Conservation (phyloP, 2,113 vertebrate species). For the Coregonus clupeaformis region DNA sequence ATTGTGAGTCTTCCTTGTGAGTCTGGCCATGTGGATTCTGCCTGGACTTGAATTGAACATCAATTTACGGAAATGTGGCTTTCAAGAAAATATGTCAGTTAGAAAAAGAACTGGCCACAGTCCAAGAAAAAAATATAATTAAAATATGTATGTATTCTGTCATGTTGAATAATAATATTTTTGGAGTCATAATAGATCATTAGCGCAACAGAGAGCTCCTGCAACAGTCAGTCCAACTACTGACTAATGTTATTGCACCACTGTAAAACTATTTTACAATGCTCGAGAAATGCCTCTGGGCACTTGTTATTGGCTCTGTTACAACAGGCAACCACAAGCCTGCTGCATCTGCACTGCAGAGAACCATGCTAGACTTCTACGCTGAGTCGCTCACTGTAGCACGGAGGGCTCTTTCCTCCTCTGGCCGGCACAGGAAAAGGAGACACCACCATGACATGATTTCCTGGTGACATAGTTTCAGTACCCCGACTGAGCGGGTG, state of each 20-base stretch:
- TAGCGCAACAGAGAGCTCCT: too few species aligned
- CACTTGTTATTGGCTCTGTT: conserved; percentile 7
- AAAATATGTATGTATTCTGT: too few species aligned
- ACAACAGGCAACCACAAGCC: conserved; percentile 20
- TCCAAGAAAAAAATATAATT: too few species aligned
- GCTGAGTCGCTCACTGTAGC: not conserved
- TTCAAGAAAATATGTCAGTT: too few species aligned
- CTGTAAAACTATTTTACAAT: not conserved
- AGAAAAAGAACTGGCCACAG: too few species aligned
- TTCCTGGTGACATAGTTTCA: not conserved
- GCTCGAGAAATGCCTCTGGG: not conserved
- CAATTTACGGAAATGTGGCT: too few species aligned
- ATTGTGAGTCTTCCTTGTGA: not conserved
- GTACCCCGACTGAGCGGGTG: not conserved
- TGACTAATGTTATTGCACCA: not conserved
- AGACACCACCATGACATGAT: conserved; percentile 37
- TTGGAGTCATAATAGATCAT: too few species aligned
- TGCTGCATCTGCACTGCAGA: conserved; percentile 1
- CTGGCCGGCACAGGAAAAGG: conserved; percentile 41
- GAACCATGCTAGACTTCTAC: not conserved
- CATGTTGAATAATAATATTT: too few species aligned
- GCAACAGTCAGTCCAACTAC: not conserved
- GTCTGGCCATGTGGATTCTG: not conserved
- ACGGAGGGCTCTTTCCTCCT: conserved; percentile 36
- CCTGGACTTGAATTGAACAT: too few species aligned